Conservation (phyloP, 2,888 invertebrate genomes). For the Ennomos erosarius region DNA sequence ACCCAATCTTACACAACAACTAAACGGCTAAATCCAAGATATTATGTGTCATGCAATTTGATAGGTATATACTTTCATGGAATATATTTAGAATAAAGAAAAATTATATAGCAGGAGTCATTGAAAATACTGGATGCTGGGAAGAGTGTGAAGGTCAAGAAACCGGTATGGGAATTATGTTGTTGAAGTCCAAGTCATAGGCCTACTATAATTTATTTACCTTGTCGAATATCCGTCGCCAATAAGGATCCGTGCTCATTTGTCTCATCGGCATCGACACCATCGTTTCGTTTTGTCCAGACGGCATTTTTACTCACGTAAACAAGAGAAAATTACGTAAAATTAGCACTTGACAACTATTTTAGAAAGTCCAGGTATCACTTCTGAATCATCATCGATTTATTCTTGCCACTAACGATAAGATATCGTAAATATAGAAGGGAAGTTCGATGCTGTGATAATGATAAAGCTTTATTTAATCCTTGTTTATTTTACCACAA, state of each 20-base stretch:
- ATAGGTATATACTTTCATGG: too few relatives aligned
- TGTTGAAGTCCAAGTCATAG: background rate
- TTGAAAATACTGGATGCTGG: too few relatives aligned
- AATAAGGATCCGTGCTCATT: conserved; percentile 77
- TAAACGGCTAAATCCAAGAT: too few relatives aligned
- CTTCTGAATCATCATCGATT: conserved; percentile 56
- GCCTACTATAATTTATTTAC: conserved; percentile 49
- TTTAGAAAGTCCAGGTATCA: conserved; percentile 43
- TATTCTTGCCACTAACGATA: conserved; percentile 53
- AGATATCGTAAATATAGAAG: conserved; percentile 53
- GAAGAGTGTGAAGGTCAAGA: conserved; percentile 16
- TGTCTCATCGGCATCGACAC: conserved; percentile 77
- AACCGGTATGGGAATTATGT: conserved; percentile 23
- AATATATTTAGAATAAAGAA: too few relatives aligned
- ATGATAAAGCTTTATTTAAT: conserved; percentile 37
- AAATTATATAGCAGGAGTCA: too few relatives aligned
- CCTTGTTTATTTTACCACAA: conserved; percentile 39
- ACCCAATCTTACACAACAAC: too few relatives aligned
- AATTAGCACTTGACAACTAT: conserved; percentile 36
- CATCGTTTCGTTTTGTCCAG: conserved; percentile 66
- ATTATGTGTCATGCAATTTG: too few relatives aligned
- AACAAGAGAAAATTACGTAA: conserved; percentile 40
- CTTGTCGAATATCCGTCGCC: conserved; percentile 82
- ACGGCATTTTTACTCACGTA: conserved; percentile 65
- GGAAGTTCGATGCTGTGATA: conserved; percentile 44